Evolutionary conservation across 2,797 vertebrate species (phyloP).

Genomic region (Ptychadena robeensis): DNA sequence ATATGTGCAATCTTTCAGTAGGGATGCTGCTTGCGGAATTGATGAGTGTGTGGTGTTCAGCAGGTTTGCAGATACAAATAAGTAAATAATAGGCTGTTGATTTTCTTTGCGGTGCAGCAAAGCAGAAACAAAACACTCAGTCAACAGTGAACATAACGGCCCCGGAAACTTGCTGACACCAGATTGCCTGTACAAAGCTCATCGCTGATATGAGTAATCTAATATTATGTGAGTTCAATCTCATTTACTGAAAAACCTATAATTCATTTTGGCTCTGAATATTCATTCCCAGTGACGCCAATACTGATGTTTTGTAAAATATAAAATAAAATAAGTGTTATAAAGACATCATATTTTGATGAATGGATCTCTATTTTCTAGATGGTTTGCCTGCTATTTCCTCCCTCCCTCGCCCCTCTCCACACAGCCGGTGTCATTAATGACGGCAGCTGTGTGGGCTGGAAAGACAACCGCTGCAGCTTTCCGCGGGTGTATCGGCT

Average conservation of each 20-base stretch:
- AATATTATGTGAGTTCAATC: not conserved
- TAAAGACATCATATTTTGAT: not conserved
- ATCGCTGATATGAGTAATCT: not conserved
- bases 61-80: not conserved
- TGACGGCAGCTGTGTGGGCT: too few species aligned
- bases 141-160: not conserved
- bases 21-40: not conserved
- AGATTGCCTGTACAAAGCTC: not conserved
- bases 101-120: constrained; percentile 2
- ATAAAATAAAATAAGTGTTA: not conserved
- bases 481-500: too few species aligned
- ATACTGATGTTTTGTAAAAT: not conserved
- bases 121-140: constrained; percentile 7
- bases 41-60: not conserved
- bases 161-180: constrained; percentile 1
- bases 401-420: too few species aligned
- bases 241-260: not conserved
- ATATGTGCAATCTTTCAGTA: not conserved
- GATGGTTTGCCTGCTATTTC: not conserved
- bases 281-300: not conserved
- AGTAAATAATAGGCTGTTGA: not conserved
- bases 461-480: too few species aligned
- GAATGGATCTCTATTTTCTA: not conserved
- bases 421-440: too few species aligned
- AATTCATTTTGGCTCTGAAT: not conserved